These are phyloP conservation scores for Dioctria linearis DNA, from an alignment of 2,888 invertebrate species.

Conservation along the genomic window DNA sequence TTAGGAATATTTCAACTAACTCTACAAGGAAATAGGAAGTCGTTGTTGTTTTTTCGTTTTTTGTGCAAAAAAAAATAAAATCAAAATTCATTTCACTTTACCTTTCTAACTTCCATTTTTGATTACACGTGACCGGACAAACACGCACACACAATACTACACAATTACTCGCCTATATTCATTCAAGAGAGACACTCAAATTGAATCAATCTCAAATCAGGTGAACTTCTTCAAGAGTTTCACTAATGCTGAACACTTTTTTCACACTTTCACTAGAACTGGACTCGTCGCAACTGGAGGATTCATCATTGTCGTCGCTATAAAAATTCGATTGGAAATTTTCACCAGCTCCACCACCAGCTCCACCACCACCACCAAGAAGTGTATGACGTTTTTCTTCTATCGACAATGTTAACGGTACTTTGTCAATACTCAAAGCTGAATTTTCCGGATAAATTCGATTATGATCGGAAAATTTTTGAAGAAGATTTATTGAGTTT, in stretches of 20 bases:
- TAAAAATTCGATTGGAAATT: conserved; percentile 3
- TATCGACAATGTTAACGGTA: conserved; percentile 62
- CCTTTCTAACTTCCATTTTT: conserved; percentile 58
- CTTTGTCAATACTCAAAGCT: conserved; percentile 64
- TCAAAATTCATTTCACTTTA: conserved; percentile 50
- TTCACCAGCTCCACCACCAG: not conserved
- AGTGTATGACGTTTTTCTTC: conserved; percentile 48
- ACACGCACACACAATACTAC: not conserved
- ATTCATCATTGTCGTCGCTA: conserved; percentile 50
- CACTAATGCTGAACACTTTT: conserved; percentile 59
- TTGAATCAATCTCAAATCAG: conserved; percentile 20
- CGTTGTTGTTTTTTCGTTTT: not conserved
- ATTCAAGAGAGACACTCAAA: conserved; percentile 6
- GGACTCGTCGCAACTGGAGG: conserved; percentile 47
- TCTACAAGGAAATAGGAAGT: not conserved
- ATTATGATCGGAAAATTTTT: conserved; percentile 67
- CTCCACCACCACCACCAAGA: conserved; percentile 46
- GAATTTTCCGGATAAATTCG: conserved; percentile 67
- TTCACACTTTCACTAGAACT: conserved; percentile 52
- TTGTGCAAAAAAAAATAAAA: conserved; percentile 7
- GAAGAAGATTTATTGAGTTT: conserved; percentile 65
- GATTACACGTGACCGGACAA: conserved; percentile 19
- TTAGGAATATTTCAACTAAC: no score
- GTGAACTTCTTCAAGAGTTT: conserved; percentile 53
- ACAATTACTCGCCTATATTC: conserved; percentile 9